These are phyloP conservation scores for Peromyscus nudipes DNA, from an alignment of 2,797 vertebrate species.

Conservation along the genomic window DNA sequence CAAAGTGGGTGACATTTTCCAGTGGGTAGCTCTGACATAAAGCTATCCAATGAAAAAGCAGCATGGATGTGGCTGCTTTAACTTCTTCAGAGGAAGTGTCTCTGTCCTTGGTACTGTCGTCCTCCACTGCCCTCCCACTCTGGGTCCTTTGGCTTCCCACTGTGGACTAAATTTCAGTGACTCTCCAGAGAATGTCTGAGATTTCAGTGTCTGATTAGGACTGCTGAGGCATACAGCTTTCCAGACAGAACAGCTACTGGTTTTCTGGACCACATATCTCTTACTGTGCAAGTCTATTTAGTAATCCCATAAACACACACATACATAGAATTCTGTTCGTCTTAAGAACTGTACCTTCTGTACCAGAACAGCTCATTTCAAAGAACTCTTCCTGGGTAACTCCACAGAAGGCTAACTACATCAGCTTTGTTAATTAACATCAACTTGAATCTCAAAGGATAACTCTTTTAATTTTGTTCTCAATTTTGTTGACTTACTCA, in stretches of 20 bases:
- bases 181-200: neutral
- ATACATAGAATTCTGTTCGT: neutral
- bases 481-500: constrained; percentile 35
- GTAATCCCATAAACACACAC: neutral
- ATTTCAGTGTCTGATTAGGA: neutral
- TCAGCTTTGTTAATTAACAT: neutral
- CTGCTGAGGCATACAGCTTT: neutral
- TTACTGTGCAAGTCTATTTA: neutral
- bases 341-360: neutral
- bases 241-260: neutral
- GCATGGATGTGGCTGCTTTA: neutral
- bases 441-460: constrained; percentile 5
- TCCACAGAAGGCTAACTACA: neutral
- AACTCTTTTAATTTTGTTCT: constrained; percentile 25
- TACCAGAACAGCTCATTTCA: neutral
- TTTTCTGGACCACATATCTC: neutral
- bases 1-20: neutral
- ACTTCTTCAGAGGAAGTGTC: neutral
- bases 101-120: neutral
- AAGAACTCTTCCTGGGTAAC: neutral
- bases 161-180: neutral
- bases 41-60: neutral
- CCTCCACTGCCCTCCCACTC: neutral
- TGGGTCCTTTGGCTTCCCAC: neutral
- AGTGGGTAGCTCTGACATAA: neutral